phyloP scores from a whole-genome alignment of 37 sponge, comb jelly and placozoan species.

The Spongia lamella region DNA sequence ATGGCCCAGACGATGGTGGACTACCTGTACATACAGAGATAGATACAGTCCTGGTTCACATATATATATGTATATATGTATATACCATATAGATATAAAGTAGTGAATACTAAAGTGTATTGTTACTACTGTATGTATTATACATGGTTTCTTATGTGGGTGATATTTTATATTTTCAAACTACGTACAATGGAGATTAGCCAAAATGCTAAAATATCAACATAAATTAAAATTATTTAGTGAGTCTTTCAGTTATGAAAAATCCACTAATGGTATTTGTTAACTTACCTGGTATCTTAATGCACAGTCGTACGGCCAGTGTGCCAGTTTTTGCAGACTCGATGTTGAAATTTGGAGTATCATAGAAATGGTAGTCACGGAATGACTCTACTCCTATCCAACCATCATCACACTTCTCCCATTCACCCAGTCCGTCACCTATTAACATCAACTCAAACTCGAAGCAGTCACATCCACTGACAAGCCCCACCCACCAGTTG shows the following conservation, averaged over 20 bases:
- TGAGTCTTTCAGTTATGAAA: no score
- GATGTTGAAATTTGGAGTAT: slow-evolving; percentile 44
- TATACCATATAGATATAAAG: neutral
- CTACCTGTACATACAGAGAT: neutral
- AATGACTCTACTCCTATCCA: slow-evolving; percentile 19
- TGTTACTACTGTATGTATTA: no score
- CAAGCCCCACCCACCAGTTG: slow-evolving; percentile 23
- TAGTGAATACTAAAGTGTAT: no score
- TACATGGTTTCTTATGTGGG: no score
- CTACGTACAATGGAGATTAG: no score
- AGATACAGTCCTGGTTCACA: no score
- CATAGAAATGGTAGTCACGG: slow-evolving; percentile 23
- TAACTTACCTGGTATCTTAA: slow-evolving; percentile 38
- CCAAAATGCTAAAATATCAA: no score
- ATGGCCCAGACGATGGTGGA: slow-evolving; percentile 5
- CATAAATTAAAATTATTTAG: no score
- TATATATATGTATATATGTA: neutral
- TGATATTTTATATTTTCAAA: no score
- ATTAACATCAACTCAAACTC: neutral
- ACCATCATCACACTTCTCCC: slow-evolving; percentile 40
- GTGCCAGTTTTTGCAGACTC: slow-evolving; percentile 33
- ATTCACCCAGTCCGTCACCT: slow-evolving; percentile 23
- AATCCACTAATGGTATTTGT: neutral
- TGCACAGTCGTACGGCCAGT: slow-evolving; percentile 35
- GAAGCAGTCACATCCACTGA: neutral